Evolutionary conservation across 2,113 vertebrate species (phyloP).

Genomic region (Neotragus moschatus): DNA sequence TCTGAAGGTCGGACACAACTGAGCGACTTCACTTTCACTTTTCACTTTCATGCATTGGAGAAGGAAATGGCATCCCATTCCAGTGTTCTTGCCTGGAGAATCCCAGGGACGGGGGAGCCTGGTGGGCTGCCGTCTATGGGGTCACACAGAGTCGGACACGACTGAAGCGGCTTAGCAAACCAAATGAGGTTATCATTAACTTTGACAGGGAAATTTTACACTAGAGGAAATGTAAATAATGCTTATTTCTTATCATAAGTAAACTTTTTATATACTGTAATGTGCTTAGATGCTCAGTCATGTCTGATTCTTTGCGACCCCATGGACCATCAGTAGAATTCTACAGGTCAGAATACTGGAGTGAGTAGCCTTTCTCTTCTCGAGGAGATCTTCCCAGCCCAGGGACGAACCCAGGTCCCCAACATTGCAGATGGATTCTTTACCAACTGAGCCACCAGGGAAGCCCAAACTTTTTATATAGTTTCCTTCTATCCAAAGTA

Average conservation of each 20-base stretch:
- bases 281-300: not conserved
- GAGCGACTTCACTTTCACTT: no score
- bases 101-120: no score
- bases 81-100: no score
- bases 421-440: not conserved
- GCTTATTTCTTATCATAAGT: not conserved
- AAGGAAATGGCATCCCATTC: no score
- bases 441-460: not conserved
- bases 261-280: not conserved
- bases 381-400: not conserved
- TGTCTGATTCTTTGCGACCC: not conserved
- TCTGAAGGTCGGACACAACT: fast-evolving
- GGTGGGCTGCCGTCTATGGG: no score
- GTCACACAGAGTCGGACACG: no score
- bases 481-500: not conserved
- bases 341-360: not conserved
- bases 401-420: fast-evolving
- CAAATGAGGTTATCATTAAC: not conserved
- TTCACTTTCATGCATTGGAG: no score
- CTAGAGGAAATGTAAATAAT: not conserved
- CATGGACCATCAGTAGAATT: not conserved
- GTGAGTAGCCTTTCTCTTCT: not conserved
- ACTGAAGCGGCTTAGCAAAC: not conserved
- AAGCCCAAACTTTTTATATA: not conserved
- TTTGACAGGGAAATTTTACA: not conserved